These are phyloP conservation scores for Belonocnema kinseyi DNA, from an alignment of 1,140 invertebrate genomes.

Conservation along the genomic window DNA sequence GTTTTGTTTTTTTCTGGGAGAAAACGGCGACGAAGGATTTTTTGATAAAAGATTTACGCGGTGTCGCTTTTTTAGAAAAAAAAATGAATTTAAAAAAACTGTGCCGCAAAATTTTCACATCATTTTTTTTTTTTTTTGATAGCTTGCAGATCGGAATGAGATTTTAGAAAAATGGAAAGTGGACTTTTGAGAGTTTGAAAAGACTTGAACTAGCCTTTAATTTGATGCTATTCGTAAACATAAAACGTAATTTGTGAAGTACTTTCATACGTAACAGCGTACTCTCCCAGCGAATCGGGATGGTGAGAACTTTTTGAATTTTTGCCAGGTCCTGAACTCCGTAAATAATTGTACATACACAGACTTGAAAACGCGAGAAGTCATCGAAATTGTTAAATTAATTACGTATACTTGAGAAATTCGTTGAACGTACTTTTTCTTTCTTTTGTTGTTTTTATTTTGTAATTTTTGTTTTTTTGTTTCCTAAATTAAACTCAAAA, in stretches of 20 bases:
- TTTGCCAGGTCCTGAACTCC: conserved; percentile 5
- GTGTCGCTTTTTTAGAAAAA: too few relatives aligned
- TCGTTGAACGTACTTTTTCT: neutral
- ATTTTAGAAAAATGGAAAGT: too few relatives aligned
- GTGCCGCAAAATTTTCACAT: too few relatives aligned
- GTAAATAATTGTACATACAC: conserved; percentile 13
- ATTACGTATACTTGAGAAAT: conserved; percentile 1
- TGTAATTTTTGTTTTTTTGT: neutral
- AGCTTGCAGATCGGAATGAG: too few relatives aligned
- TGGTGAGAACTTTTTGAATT: neutral
- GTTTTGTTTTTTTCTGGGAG: too few relatives aligned
- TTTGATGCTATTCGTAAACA: too few relatives aligned
- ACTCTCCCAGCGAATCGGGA: neutral
- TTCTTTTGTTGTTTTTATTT: neutral
- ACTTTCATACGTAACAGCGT: neutral
- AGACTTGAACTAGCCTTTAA: neutral
- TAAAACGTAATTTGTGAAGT: neutral
- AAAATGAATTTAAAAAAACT: too few relatives aligned
- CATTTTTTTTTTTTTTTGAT: too few relatives aligned
- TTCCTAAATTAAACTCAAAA: neutral
- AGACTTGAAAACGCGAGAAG: neutral
- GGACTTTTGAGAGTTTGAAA: neutral
- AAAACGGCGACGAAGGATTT: too few relatives aligned
- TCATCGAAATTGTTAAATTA: conserved; percentile 19
- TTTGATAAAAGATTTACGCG: too few relatives aligned